Evolutionary conservation across 2,888 invertebrate species (phyloP), one percentile per base, ranked within the genome.

Genomic region (Antitype chi): DNA sequence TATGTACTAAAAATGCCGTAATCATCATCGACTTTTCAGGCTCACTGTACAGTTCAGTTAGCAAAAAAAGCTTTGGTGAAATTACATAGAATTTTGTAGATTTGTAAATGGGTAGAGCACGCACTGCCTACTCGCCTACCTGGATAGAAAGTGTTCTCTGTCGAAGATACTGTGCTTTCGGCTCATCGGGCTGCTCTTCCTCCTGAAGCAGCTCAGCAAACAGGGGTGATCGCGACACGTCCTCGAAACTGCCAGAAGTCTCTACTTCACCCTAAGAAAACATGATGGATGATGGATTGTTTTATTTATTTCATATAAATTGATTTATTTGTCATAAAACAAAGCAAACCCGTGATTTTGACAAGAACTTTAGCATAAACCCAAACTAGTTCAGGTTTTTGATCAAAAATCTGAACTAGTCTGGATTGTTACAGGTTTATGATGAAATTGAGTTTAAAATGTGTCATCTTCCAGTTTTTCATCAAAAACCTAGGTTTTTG

Each of bases 191-290:
- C 77, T 93, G 89, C 15, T 95, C 94, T 70, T 96, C 95, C 70
- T 97, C 95, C 76, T 97, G 93, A 43, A 97, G 88, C 47, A 97
- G 91, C 75, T 97, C 96, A 15, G 95, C 94, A 81, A 97, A 97
- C 28, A 96, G 88, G 2, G 96, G 96, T 20, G 97, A 96, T 57
- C 95, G 94, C n/a, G 97, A 97, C 57, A 98, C 96, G 68, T 97
- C 97, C 0, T 95, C 93, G 85, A 97, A 98, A 0, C 92, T 95
- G 5, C 97, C 97, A 85, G 97, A 94, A 70, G 95, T 96, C 87
- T 97, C 97, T 66, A 98, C 95, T 93, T 97, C 97, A 9, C 98
- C 98, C 98, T 98, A 23, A 59, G 53, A 49, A 70, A 60, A 70
- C 20, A n/a, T n/a, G n/a, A n/a, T n/a, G n/a, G n/a, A n/a, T n/a